Evolutionary conservation across 2,113 vertebrate genomes (phyloP).

Genomic region (Chitala chitala): DNA sequence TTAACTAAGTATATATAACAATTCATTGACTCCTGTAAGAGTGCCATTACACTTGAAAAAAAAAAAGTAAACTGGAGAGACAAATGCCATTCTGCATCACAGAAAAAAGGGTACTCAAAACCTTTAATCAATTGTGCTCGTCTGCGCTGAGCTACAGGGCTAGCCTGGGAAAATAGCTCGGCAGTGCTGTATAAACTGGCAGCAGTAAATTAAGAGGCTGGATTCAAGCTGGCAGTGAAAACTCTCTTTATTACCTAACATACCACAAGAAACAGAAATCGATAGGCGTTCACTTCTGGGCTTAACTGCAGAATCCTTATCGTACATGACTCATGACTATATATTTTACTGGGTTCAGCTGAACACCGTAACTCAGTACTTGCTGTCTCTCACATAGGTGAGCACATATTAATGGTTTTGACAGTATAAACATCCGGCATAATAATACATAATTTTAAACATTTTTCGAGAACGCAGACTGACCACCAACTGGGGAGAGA

Average conservation of each 20-base stretch:
- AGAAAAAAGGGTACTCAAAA: not conserved
- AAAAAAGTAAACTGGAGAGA: not conserved
- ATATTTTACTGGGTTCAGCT: not conserved
- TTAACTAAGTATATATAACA: too few relatives aligned
- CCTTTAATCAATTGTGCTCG: not conserved
- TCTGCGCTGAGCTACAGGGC: not conserved
- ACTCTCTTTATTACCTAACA: not conserved
- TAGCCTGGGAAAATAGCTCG: not conserved
- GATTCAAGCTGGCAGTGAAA: not conserved
- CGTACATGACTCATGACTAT: not conserved
- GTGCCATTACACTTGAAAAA: too few relatives aligned
- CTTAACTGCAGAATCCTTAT: not conserved
- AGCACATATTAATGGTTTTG: not conserved
- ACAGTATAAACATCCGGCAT: not conserved
- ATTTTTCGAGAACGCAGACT: not conserved
- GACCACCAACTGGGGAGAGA: not conserved
- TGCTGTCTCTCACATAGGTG: not conserved
- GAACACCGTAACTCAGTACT: too few relatives aligned
- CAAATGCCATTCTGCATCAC: not conserved
- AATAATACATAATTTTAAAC: not conserved
- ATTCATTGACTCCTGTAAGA: too few relatives aligned
- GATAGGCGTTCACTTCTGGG: not conserved
- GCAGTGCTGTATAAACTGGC: not conserved
- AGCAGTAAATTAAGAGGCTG: not conserved
- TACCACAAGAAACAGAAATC: not conserved